These are phyloP conservation scores for Neolamprologus kungweensis DNA, from an alignment of 2,113 vertebrate species.

Conservation along the genomic window DNA sequence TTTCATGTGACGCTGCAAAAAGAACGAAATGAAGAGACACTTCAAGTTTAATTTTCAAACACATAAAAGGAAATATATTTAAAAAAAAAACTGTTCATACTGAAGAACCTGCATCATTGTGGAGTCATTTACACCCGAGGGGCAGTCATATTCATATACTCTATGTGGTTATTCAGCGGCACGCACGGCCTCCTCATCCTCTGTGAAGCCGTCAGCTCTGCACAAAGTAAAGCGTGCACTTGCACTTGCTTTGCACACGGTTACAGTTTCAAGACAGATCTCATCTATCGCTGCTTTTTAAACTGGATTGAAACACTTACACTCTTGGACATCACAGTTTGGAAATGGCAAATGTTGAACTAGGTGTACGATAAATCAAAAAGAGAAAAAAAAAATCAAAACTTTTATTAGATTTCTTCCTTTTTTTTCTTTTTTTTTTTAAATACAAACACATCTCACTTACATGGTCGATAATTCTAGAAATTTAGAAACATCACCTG, in stretches of 20 bases:
- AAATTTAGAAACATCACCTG: slow-evolving; percentile 92
- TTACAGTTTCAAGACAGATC: slow-evolving; percentile 81
- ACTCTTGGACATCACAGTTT: slow-evolving; percentile 87
- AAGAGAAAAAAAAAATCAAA: slow-evolving; percentile 78
- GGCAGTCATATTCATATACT: slow-evolving; percentile 75
- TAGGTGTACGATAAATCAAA: slow-evolving; percentile 81
- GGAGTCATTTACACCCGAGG: slow-evolving; percentile 85
- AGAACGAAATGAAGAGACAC: slow-evolving; percentile 58
- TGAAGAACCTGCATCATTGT: slow-evolving; percentile 76
- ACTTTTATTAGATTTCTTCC: slow-evolving; percentile 54
- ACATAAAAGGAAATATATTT: slow-evolving; percentile 93
- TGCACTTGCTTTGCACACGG: slow-evolving; percentile 74
- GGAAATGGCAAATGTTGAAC: slow-evolving; percentile 83
- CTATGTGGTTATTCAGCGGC: slow-evolving; percentile 69
- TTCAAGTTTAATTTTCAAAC: slow-evolving; percentile 77
- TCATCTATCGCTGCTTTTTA: slow-evolving; percentile 63
- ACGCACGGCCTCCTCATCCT: slow-evolving; percentile 75
- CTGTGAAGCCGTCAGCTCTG: slow-evolving; percentile 71
- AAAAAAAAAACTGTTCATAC: slow-evolving; percentile 79
- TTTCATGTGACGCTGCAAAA: neutral
- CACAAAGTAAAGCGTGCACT: slow-evolving; percentile 70
- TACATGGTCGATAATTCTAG: slow-evolving; percentile 81
- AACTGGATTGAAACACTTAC: slow-evolving; percentile 84
- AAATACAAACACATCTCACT: slow-evolving; percentile 94
- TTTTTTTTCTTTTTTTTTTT: fast-evolving